Evolutionary conservation across 2,113 vertebrate genomes (phyloP).

Genomic region (Bambusicola thoracicus): DNA sequence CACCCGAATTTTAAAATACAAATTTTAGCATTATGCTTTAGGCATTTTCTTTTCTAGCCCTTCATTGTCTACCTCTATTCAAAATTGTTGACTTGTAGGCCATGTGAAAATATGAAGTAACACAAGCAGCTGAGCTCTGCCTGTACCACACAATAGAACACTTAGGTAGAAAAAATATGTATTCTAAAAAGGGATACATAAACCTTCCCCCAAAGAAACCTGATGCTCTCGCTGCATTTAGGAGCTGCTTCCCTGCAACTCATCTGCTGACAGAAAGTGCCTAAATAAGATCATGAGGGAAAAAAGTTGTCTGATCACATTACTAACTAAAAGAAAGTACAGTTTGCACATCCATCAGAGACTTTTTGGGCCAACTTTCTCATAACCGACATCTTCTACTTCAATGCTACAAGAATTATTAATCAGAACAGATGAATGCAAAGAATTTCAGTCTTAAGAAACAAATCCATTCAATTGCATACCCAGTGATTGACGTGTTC

Average conservation of each 20-base stretch:
- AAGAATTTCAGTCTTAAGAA: neutral
- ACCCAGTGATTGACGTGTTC: neutral
- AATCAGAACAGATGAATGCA: neutral
- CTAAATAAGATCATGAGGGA: neutral
- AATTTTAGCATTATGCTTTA: neutral
- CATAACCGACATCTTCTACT: neutral
- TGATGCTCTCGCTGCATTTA: neutral
- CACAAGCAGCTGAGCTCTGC: neutral
- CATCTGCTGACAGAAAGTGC: neutral
- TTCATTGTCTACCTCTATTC: neutral
- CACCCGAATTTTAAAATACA: neutral
- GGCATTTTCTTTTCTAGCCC: neutral
- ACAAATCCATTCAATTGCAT: neutral
- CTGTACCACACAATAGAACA: neutral
- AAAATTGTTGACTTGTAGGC: neutral
- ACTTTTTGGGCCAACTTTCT: neutral
- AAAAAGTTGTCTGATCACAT: neutral
- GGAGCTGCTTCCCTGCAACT: neutral
- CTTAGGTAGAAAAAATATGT: neutral
- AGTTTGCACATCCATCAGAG: neutral
- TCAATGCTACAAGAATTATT: neutral
- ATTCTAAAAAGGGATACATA: neutral
- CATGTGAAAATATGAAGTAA: neutral
- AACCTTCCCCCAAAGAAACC: neutral
- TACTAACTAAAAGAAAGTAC: neutral